Evolutionary conservation across 2,113 vertebrate genomes (phyloP).

Genomic region (Nyctibius bracteatus): DNA sequence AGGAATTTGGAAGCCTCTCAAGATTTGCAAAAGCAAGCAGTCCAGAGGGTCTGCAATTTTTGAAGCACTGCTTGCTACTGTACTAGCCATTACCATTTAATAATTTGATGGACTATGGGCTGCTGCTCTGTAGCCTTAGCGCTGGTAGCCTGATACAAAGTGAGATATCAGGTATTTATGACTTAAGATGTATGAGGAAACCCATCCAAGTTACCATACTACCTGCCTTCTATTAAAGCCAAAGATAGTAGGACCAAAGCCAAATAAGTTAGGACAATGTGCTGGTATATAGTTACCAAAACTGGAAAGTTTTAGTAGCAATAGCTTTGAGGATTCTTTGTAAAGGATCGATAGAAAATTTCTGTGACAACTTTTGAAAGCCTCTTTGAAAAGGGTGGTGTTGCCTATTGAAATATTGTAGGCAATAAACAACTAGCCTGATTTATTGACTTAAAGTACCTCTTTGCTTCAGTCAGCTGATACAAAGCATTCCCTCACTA

Average conservation of each 20-base stretch:
- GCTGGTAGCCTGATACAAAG: neutral
- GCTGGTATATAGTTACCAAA: neutral
- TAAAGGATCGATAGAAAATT: neutral
- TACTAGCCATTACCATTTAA: neutral
- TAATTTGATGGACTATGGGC: neutral
- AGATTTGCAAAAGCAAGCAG: neutral
- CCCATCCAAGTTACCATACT: neutral
- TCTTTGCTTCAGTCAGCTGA: neutral
- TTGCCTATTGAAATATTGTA: neutral
- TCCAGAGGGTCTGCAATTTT: neutral
- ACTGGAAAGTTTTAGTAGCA: neutral
- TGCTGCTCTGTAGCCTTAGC: neutral
- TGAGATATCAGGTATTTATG: neutral
- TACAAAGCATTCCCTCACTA: neutral
- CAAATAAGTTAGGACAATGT: neutral
- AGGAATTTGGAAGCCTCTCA: neutral
- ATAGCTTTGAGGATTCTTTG: neutral
- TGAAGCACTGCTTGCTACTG: neutral
- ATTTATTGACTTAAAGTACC: neutral
- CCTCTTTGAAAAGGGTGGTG: neutral
- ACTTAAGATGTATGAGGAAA: neutral
- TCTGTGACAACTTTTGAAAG: neutral
- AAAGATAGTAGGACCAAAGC: neutral
- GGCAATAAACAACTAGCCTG: neutral
- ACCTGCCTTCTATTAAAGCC: neutral